These are phyloP conservation scores for Campylorhamphus procurvoides DNA, from an alignment of 2,113 vertebrate genomes.

Conservation along the genomic window DNA sequence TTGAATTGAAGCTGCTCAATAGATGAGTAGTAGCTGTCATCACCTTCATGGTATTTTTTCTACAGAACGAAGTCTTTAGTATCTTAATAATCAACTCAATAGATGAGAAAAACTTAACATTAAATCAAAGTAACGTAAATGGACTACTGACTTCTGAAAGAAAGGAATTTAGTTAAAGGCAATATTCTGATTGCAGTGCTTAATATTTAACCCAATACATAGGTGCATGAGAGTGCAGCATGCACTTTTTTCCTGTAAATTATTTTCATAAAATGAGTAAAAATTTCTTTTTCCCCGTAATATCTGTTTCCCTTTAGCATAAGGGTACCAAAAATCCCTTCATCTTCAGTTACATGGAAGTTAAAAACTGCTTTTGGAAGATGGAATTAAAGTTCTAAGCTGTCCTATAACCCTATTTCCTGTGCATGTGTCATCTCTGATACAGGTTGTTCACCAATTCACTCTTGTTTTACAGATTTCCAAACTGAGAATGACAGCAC, in stretches of 20 bases:
- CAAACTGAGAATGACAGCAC: not conserved
- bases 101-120: not conserved
- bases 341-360: not conserved
- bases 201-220: not conserved
- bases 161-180: not conserved
- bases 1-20: not conserved
- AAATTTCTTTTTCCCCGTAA: not conserved
- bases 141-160: not conserved
- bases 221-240: not conserved
- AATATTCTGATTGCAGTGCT: not conserved
- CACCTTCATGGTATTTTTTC: not conserved
- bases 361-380: not conserved
- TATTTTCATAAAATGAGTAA: not conserved
- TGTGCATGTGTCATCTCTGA: not conserved
- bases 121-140: not conserved
- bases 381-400: not conserved
- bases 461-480: not conserved
- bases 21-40: not conserved
- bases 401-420: not conserved
- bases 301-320: not conserved
- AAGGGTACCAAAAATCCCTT: not conserved
- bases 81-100: not conserved
- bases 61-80: no score
- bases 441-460: not conserved
- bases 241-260: accelerated